Base-by-base conservation (phyloP, 2,113 vertebrate species). In the Melospiza melodia region DNA sequence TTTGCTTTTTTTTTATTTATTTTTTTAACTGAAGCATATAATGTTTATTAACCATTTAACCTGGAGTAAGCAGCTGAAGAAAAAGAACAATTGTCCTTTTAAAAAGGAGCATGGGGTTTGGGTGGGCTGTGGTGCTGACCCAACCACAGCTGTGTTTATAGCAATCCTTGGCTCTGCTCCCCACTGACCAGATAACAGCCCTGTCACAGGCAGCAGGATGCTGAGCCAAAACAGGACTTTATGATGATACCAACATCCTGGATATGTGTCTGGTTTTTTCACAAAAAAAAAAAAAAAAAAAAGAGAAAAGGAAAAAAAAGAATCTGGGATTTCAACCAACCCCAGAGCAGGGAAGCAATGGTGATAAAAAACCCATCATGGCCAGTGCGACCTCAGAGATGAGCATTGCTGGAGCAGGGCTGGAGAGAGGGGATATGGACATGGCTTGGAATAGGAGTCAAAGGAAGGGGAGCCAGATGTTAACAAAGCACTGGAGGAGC, bases 241-340 rank as follows among this genome's bases (percentile, higher is more conserved):
- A 61, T 88, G 90, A 94, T 86, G 85, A 93, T 69, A 90, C 80
- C 86, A 90, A 89, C 86, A 92, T 96, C 93, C 95, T 95, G 90
- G 62, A 61, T 89, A 13, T 72, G 37, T 87, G 93, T 88, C 76
- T 95, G 55, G 69, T 79, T 84, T 79, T 84, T 82, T 68, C 37
- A 71, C 30, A 46, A 65, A 86, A 37, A 37, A 35, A 35, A 35
- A 35, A 35, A 35, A 37, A 37, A 37, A 92, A 61, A 92, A 15
- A n/a, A 31, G 5, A 65, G 10, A 35, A 61, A 44, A 39, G 8
- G 6, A 15, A 44, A 48, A 15, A 43, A 48, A 58, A 62, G 37
- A 11, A 30, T 22, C 55, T 78, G 68, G 65, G 41, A 51, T 91
- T 87, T 89, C 61, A 84, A 92, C 88, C 76, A 94, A 51, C 37